These are phyloP conservation scores for Psittacula cyanocephala DNA, from an alignment of 2,113 vertebrate species.

Conservation along the genomic window DNA sequence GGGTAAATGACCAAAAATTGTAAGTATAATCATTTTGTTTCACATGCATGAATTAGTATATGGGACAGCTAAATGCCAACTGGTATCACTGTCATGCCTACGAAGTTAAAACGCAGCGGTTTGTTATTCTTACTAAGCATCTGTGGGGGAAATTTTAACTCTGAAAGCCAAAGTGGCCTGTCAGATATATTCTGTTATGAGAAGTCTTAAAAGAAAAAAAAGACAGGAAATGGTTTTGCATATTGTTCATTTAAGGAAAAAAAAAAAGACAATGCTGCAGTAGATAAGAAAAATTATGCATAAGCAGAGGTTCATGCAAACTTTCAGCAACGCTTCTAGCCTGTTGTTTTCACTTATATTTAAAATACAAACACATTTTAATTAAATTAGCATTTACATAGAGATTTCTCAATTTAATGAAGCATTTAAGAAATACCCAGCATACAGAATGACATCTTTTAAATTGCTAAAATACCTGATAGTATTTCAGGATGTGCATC, in stretches of 20 bases:
- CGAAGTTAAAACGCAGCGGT: background rate
- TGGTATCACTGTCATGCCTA: constrained; percentile 23
- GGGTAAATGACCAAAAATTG: background rate
- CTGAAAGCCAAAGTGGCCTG: constrained; percentile 30
- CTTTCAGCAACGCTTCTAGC: background rate
- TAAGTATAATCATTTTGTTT: constrained; percentile 13
- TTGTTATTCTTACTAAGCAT: background rate
- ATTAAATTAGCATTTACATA: constrained; percentile 48
- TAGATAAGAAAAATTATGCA: constrained; percentile 24
- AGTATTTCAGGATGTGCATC: background rate
- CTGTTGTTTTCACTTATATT: constrained; percentile 23
- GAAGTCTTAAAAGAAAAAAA: background rate
- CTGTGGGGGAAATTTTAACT: background rate
- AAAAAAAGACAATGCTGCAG: background rate
- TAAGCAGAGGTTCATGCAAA: background rate
- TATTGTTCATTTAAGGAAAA: background rate
- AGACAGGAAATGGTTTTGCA: background rate
- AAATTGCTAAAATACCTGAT: constrained; percentile 8
- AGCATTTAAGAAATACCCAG: constrained; percentile 1
- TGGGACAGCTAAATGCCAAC: constrained; percentile 45
- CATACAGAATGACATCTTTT: background rate
- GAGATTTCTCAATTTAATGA: constrained; percentile 10
- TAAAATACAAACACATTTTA: constrained; percentile 26
- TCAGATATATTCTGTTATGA: background rate
- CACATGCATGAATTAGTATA: constrained; percentile 57